Base-by-base conservation (phyloP, 2,888 invertebrate genomes). In the Caenorhabditis sulstoni region DNA sequence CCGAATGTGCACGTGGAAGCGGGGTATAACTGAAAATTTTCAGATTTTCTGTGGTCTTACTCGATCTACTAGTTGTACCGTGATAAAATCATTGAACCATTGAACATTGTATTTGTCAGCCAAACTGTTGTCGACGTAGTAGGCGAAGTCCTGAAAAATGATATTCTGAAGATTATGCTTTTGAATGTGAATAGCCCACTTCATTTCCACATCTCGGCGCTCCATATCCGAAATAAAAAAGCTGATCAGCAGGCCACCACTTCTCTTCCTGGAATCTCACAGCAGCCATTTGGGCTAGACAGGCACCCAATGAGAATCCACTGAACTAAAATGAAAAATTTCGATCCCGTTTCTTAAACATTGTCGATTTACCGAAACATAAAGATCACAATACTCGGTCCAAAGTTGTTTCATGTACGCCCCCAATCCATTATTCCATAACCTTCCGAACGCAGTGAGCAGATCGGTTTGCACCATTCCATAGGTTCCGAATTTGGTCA, bases 131-230 rank as follows among this genome's bases (percentile, higher is more conserved):
- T 76, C 80, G 1, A 80, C 71, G n/a, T 76, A 80, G 44, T 76
- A 80, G 8, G 80, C 75, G 39, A 80, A 80, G 57, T 80, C 71
- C 77, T 78, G 4, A 47, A 57, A 61, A 65, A 18, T 16, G 14
- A 14, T 5, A 18, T 14, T 20, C 18, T 47, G 4, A 22, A 3
- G 14, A 11, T 14, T 41, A 3, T 14, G 2, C 41, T 41, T 14
- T 14, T 11, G n/a, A n/a, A n/a, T n/a, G n/a, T n/a, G n/a, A n/a
- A n/a, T 41, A 8, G 7, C 41, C 20, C 12, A 78, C 77, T 22
- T 76, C 80, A 66, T 80, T 76, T 65, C 80, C 80, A 71, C 80
- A 80, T 45, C 80, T 53, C 39, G 80, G 80, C 3, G 71, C 37
- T 41, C 80, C 80, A 52, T 68, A 80, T 39, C 80, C 80, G 37